Base-by-base conservation (phyloP, 2,888 invertebrate species). In the Phymatocera aterrima region DNA sequence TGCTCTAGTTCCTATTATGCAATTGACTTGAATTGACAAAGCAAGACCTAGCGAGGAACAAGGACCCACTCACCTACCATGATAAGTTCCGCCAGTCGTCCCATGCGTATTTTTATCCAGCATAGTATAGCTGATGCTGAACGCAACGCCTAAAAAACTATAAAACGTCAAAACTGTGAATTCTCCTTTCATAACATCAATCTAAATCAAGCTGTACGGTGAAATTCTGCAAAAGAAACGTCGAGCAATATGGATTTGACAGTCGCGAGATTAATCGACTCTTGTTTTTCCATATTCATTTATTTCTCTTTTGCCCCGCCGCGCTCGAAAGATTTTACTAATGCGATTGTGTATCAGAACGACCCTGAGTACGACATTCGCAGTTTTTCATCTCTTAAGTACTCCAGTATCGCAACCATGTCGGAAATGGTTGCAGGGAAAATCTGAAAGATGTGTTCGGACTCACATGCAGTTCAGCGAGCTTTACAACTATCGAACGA, bases 51-150 rank as follows among this genome's bases (percentile, higher is more conserved):
- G 12, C 21, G 4, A 48, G 21, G 18, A 34, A 15, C 46, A 46
- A 57, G 34, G 34, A 37, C 43, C 8, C 37, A 80, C 82, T 88
- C 80, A 86, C 88, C 88, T 86, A 85, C 88, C 88, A 79, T 88
- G 87, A 80, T 84, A 85, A 77, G 85, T 48, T 21, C 51, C 72
- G n/a, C 43, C 12, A 34, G 28, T 80, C 78, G 81, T 82, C 78
- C 80, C 83, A 15, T 84, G 77, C 48, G 54, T 79, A 37, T 84
- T 83, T 77, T 83, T 83, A 34, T 85, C 83, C 31, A 85, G 82
- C 64, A 83, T 61, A 68, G 64, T 24, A 64, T 80, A 51, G 79
- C 37, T 31, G 40, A 68, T 18, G 54, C 54, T 34, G 3, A 54
- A 54, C 18, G 78, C 80, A 64, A 68, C 60, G 75, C 46, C 79